Percentiles rank a stretch among this genome's conserved stretches.
Conservation (phyloP, 2,888 invertebrate genomes). For the Drosophila algonquin region DNA sequence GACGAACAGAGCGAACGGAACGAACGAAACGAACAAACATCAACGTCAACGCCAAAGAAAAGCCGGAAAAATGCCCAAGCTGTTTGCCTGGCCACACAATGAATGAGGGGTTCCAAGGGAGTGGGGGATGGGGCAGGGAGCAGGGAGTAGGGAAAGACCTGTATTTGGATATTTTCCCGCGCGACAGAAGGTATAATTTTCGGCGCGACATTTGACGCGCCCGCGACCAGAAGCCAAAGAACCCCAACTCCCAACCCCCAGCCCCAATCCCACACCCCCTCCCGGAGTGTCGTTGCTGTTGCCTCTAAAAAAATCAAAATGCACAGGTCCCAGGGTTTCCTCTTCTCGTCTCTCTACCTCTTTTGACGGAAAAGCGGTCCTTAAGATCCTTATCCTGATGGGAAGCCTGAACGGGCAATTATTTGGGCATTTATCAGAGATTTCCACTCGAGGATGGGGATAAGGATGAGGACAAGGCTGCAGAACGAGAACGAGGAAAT, state of each 20-base stretch:
- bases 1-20: constrained; percentile 7
- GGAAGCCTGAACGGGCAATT: constrained; percentile 43
- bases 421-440: constrained; percentile 44
- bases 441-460: constrained; percentile 25
- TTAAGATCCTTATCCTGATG: constrained; percentile 36
- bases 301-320: constrained; percentile 28
- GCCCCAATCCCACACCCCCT: no score
- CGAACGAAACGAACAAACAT: constrained; percentile 48
- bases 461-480: neutral
- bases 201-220: constrained; percentile 82
- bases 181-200: constrained; percentile 77
- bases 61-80: constrained; percentile 75
- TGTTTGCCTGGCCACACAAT: constrained; percentile 62
- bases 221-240: constrained; percentile 44
- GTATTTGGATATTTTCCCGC: constrained; percentile 26
- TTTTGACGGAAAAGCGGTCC: constrained; percentile 5
- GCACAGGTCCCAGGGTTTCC: constrained; percentile 25
- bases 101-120: neutral
- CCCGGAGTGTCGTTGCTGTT: neutral
- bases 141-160: constrained; percentile 44
- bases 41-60: constrained; percentile 73
- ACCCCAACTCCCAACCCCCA: no score
- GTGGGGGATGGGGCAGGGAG: neutral
- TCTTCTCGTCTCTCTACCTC: constrained; percentile 8
- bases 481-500: neutral